phyloP scores from a whole-genome alignment of 1,140 invertebrate species.

The Scaptomyza hsui region DNA sequence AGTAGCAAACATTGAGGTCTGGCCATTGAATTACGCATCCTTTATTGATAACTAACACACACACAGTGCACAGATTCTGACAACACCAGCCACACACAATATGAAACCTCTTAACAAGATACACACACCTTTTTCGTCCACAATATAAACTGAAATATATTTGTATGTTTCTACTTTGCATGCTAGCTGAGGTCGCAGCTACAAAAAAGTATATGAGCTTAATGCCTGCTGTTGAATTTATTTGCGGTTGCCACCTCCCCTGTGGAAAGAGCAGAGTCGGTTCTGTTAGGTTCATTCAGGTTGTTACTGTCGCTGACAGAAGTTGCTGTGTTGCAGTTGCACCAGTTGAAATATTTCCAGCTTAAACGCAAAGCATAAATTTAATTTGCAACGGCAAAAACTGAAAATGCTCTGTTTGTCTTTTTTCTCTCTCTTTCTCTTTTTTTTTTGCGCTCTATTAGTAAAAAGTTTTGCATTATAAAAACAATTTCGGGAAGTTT shows the following conservation, averaged over 20 bases:
- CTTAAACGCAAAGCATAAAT: conserved; percentile 54
- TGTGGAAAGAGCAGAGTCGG: background rate
- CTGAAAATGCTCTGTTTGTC: conserved; percentile 35
- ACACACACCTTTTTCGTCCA: background rate
- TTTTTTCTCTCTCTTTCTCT: background rate
- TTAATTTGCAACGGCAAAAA: conserved; percentile 54
- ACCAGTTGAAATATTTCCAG: conserved; percentile 51
- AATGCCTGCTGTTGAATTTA: conserved; percentile 70
- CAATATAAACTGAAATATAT: background rate
- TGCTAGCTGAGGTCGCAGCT: conserved; percentile 36
- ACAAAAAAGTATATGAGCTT: conserved; percentile 63
- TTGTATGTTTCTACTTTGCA: conserved; percentile 13
- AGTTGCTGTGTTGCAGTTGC: conserved; percentile 46
- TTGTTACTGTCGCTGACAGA: conserved; percentile 61
- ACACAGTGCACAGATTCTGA: background rate
- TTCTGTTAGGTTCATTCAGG: conserved; percentile 1
- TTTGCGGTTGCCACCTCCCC: conserved; percentile 57
- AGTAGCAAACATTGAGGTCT: background rate
- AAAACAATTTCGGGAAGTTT: conserved; percentile 70
- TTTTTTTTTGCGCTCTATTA: conserved; percentile 53
- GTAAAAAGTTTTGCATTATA: conserved; percentile 62
- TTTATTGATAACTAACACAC: background rate
- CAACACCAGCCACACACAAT: background rate
- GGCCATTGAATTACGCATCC: background rate
- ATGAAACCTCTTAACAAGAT: background rate